Base-by-base conservation (phyloP, 2,888 invertebrate species). In the Dolichomitus sp. region DNA sequence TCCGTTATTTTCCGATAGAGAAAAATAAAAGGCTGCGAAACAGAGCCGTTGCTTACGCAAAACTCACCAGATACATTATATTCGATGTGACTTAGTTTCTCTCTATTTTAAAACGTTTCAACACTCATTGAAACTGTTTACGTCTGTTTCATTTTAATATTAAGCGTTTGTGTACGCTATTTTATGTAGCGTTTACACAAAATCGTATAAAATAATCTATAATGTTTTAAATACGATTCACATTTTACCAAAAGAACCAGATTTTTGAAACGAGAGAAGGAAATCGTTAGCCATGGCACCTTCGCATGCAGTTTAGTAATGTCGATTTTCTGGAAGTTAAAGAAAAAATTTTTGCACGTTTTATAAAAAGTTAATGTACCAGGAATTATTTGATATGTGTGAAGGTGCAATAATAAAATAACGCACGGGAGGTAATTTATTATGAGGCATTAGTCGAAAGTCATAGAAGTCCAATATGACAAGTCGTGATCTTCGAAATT, bases 1-100 rank as follows among this genome's bases (percentile, higher is more conserved):
- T 72, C 59, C 72, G 59, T 59, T 72, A 59, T 72, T 72, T 72
- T 42, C 27, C 72, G 45, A 59, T 45, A 45, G 17, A 59, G 52
- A 57, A 57, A 37, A 52, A 12, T 4, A 6, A 37, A 68, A n/a
- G 6, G 27, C 9, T 45, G 30, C 0, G 4, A 37, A 7, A 40
- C 52, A 52, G 37, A 57, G 14, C 0, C 14, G 14, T 57, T 27
- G 54, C 14, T 37, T 19, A 11, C 45, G 66, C 48, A 30, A 50
- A 50, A 50, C 37, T 68, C 17, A 11, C 66, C 48, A 17, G 30
- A 45, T 30, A 48, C 33, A 68, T 68, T 68, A 37, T 68, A 66
- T 33, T 52, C 52, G 14, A 14, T 14, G 11, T 23, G 11, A 52
- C 23, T 19, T 19, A 9, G 3, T 52, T 52, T 11, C 19, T 3